phyloP scores from a whole-genome alignment of 2,113 vertebrate genomes.

The Calyptomena viridis region DNA sequence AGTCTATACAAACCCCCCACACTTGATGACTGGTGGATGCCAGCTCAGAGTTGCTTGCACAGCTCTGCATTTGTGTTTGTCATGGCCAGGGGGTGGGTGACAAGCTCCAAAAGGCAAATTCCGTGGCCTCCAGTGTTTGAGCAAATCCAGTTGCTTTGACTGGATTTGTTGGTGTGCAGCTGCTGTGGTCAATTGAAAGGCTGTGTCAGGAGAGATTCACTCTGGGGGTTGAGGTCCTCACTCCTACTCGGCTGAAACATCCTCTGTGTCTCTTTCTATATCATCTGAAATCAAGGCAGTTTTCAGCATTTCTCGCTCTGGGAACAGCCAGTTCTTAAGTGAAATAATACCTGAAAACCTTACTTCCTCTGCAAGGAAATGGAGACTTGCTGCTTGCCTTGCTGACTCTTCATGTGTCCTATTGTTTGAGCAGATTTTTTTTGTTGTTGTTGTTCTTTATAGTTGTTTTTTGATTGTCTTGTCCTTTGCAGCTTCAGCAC shows the following conservation, averaged over 20 bases:
- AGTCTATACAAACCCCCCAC: neutral
- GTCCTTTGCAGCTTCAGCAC: neutral
- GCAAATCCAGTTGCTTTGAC: neutral
- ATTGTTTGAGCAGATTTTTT: neutral
- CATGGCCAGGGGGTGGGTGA: neutral
- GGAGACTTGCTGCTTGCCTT: neutral
- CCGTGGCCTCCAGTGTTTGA: neutral
- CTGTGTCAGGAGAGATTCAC: neutral
- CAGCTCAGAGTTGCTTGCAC: neutral
- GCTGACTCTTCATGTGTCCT: neutral
- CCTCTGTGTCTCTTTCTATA: neutral
- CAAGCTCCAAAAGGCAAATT: neutral
- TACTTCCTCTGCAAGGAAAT: neutral
- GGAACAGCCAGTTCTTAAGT: neutral
- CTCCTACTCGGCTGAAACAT: neutral
- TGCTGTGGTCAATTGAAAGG: neutral
- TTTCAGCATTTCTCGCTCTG: neutral
- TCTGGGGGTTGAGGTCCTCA: neutral
- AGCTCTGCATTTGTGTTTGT: slow-evolving; percentile 28
- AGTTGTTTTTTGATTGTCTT: neutral
- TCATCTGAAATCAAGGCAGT: neutral
- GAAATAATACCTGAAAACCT: neutral
- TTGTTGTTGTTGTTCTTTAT: neutral
- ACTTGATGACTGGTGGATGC: neutral
- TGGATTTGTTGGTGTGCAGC: neutral